These are phyloP conservation scores for Aphidius gifuensis DNA, from an alignment of 1,140 invertebrate species.

Conservation along the genomic window DNA sequence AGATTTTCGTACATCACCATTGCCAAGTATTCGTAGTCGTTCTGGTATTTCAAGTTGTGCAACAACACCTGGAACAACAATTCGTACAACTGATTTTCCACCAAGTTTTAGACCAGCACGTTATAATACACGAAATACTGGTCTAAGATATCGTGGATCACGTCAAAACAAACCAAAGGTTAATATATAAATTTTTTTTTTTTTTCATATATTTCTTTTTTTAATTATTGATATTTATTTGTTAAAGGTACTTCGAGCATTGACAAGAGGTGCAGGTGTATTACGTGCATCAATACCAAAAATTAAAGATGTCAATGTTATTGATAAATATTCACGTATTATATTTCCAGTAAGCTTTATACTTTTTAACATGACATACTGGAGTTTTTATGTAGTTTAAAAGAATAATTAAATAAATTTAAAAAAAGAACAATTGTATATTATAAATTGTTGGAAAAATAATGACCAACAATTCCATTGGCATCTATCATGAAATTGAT, in stretches of 20 bases:
- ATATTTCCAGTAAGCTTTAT: constrained; percentile 93
- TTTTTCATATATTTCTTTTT: constrained; percentile 4
- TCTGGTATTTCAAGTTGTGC: constrained; percentile 37
- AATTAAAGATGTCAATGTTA: constrained; percentile 95
- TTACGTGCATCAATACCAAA: constrained; percentile 82
- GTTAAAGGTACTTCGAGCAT: constrained; percentile 68
- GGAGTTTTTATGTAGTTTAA: constrained; percentile 85
- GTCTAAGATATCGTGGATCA: constrained; percentile 61
- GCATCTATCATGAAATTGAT: too few relatives aligned
- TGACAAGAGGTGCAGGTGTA: constrained; percentile 73
- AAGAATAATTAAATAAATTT: not conserved
- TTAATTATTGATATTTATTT: not conserved
- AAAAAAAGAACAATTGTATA: not conserved
- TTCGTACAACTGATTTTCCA: constrained; percentile 69
- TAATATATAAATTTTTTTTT: not conserved
- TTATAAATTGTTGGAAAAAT: too few relatives aligned
- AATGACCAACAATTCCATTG: too few relatives aligned
- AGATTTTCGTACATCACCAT: constrained; percentile 77
- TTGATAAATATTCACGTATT: constrained; percentile 93
- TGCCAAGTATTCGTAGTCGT: constrained; percentile 69
- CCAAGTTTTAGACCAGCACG: constrained; percentile 75
- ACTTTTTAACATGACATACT: constrained; percentile 90
- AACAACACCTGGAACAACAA: constrained; percentile 34
- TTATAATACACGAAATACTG: constrained; percentile 53
- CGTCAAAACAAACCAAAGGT: constrained; percentile 55